Evolutionary conservation across 2,888 invertebrate genomes (phyloP), one percentile per base, ranked within the genome.

Genomic region (Drosophila villosipedis): DNA sequence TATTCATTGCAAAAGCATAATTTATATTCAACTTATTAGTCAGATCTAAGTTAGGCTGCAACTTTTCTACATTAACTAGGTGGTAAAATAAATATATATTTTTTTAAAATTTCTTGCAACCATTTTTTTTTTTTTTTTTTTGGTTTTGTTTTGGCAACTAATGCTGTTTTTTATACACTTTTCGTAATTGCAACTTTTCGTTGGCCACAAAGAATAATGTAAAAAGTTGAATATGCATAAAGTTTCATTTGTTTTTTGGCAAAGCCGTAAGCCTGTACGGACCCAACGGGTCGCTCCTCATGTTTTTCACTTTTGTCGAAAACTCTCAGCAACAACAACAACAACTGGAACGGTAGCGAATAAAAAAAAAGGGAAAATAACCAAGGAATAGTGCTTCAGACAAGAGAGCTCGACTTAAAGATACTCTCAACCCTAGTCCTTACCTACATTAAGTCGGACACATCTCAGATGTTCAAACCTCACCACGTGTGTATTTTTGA

Each of bases 161-260:
- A 25, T 47, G 25, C 68, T 71, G 59, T 74, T 72, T 59, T 64
- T 47, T 25, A 25, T 71, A 66, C 59, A 75, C 47, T 47, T 57
- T 35, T 76, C 73, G 60, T 47, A 63, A 58, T 62, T 72, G 67
- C 68, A 76, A 84, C 82, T 78, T 83, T 86, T 53, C 67, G 73
- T 61, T 63, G 77, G 72, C 82, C 84, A 80, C 88, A 85, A 89
- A 79, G 86, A 81, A 89, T 85, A 89, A 86, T 89, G 89, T 84
- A 87, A 87, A 89, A 89, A 89, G 88, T 88, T 90, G 88, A 88
- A 88, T 88, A 88, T 90, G 89, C 89, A 88, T 83, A 85, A 90
- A 88, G 89, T 88, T 87, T 84, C 87, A 82, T 89, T 85, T 75
- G 82, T 76, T 78, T 86, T 81, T 82, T 54, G 76, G 50, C 73